Percentiles rank a stretch among this genome's conserved stretches.
phyloP scores from a whole-genome alignment of 2,888 invertebrate species.

The Chaitophorus viminalis region DNA sequence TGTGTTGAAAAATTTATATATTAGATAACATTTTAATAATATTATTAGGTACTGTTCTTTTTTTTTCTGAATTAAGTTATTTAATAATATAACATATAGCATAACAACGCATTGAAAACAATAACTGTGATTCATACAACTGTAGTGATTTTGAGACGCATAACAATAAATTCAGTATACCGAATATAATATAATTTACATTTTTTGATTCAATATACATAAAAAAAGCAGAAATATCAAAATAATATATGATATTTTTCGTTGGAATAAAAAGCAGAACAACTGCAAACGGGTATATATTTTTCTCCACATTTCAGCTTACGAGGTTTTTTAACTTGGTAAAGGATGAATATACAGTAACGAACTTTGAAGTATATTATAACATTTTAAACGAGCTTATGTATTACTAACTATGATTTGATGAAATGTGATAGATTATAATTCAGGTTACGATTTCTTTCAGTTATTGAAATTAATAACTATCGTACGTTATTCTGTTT shows the following conservation, averaged over 20 bases:
- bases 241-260: not conserved
- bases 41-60: no score
- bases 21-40: no score
- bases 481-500: not conserved
- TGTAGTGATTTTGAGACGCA: not conserved
- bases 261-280: not conserved
- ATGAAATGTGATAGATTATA: slow-evolving; percentile 46
- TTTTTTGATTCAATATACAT: not conserved
- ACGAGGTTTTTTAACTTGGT: not conserved
- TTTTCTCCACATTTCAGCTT: not conserved
- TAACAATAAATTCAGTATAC: slow-evolving; percentile 8
- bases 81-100: no score
- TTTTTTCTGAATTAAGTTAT: no score
- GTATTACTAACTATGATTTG: slow-evolving; percentile 45
- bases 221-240: not conserved
- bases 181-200: not conserved
- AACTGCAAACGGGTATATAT: not conserved
- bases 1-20: no score
- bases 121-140: no score
- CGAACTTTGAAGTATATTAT: slow-evolving; percentile 34
- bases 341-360: not conserved
- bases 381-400: not conserved
- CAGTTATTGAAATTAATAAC: not conserved
- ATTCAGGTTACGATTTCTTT: slow-evolving; percentile 2
- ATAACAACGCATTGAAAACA: no score